phyloP scores from a whole-genome alignment of 30 jellyfish, hydroid and myxozoan genomes.

The Sanderia malayensis region DNA sequence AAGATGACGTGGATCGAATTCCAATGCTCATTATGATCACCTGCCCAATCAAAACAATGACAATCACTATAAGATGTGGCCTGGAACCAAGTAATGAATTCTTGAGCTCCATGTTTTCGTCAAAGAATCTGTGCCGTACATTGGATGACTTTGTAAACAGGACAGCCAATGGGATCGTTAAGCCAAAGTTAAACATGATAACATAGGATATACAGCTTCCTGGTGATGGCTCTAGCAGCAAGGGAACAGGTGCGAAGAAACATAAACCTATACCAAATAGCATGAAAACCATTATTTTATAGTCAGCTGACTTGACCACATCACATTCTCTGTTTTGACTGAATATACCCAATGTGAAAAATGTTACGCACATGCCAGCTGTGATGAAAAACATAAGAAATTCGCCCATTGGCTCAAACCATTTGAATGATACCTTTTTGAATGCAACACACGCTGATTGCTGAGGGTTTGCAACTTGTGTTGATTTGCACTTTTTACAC shows the following conservation, averaged over 20 bases:
- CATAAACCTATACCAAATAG: constrained; percentile 64
- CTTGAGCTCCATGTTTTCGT: constrained; percentile 65
- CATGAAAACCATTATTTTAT: constrained; percentile 61
- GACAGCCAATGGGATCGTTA: constrained; percentile 81
- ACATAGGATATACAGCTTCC: constrained; percentile 61
- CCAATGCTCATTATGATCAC: constrained; percentile 58
- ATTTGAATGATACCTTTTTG: constrained; percentile 48
- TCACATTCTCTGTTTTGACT: constrained; percentile 85
- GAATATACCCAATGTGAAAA: constrained; percentile 84
- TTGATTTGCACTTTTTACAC: constrained; percentile 48
- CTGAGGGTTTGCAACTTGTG: constrained; percentile 61
- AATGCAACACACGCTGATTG: constrained; percentile 64
- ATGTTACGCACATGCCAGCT: constrained; percentile 72
- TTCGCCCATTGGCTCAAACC: constrained; percentile 92
- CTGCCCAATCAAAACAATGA: constrained; percentile 45
- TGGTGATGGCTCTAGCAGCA: constrained; percentile 65
- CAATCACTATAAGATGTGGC: constrained; percentile 68
- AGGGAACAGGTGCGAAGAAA: constrained; percentile 81
- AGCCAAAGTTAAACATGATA: constrained; percentile 67
- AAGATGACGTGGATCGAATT: constrained; percentile 21
- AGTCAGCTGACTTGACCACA: constrained; percentile 64
- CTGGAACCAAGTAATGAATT: constrained; percentile 44
- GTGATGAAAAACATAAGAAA: constrained; percentile 72
- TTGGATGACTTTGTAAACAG: constrained; percentile 66
- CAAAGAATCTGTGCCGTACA: constrained; percentile 45